Base-by-base conservation (phyloP, 1,140 invertebrate genomes). In the Anagrus nilaparvatae region DNA sequence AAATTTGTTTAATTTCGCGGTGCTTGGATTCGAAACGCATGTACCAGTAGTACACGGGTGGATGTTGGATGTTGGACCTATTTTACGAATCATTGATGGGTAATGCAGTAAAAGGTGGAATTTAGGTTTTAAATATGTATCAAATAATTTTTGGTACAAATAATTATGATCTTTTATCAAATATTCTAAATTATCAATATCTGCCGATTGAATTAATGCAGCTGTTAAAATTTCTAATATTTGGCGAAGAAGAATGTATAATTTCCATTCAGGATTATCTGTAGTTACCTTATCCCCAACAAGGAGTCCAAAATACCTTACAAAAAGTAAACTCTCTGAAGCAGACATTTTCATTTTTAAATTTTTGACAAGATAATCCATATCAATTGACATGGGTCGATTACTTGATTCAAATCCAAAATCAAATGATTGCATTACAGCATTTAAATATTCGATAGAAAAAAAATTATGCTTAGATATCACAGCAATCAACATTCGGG, bases 1-100 rank as follows among this genome's bases (percentile, higher is more conserved):
- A 8, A 4, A 21, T 25, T 43, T 32, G 28, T 48, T 48, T 48
- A n/a, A 48, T 39, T 35, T 43, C 20, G 5, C 45, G 34, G 14
- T 52, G 47, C 20, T 52, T 47, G 2, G 44, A 48, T 30, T 52
- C 50, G 23, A 40, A 47, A 37, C 50, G 32, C 44, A 52, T 52
- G n/a, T 36, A 19, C 45, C 42, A 52, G 20, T 6, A 44, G 7
- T 31, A 27, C 16, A 52, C 34, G 17, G 36, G n/a, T n/a, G n/a
- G n/a, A n/a, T n/a, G n/a, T n/a, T n/a, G n/a, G n/a, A n/a, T n/a
- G n/a, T 25, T 21, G 44, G 47, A 13, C 50, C 50, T 47, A 47
- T 46, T 20, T 47, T 43, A 40, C 29, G 34, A 6, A 43, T 17
- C n/a, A 31, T 8, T 32, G 14, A 24, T n/a, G 12, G 7, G 4